These are phyloP conservation scores for Lacerta viridis DNA, from an alignment of 2,797 vertebrate genomes.

Conservation along the genomic window DNA sequence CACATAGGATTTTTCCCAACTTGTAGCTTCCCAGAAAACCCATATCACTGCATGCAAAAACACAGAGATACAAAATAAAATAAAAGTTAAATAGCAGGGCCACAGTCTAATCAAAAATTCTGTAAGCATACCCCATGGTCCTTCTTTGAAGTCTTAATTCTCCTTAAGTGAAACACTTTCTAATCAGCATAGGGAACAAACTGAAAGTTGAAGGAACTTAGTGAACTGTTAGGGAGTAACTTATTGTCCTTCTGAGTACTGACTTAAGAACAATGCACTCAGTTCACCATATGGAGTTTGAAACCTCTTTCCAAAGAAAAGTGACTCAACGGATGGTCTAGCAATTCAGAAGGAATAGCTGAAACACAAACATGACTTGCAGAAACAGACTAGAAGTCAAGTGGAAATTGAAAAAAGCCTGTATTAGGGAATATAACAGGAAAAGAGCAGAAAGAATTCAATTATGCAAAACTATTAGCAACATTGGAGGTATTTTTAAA, in stretches of 20 bases:
- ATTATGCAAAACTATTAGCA: not conserved
- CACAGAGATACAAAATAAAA: not conserved
- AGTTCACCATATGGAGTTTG: conserved; percentile 6
- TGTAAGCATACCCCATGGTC: not conserved
- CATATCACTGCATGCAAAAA: no score
- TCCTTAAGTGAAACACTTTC: conserved; percentile 60
- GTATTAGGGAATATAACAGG: not conserved
- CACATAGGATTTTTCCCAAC: no score
- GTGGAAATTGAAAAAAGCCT: not conserved
- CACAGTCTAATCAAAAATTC: not conserved
- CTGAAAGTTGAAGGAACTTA: conserved; percentile 62
- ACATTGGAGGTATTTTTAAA: not conserved
- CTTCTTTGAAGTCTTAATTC: not conserved
- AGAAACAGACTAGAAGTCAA: conserved; percentile 6
- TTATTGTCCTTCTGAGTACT: conserved; percentile 20
- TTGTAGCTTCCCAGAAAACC: no score
- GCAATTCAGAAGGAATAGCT: not conserved
- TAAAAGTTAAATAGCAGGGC: not conserved
- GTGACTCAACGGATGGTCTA: not conserved
- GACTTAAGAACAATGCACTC: conserved; percentile 39
- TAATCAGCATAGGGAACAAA: conserved; percentile 65
- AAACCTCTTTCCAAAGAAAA: conserved; percentile 52
- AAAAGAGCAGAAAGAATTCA: not conserved
- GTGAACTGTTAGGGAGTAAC: conserved; percentile 45
- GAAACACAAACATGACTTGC: not conserved